Conservation (phyloP, 2,888 invertebrate genomes). For the Dryomyza anilis region DNA sequence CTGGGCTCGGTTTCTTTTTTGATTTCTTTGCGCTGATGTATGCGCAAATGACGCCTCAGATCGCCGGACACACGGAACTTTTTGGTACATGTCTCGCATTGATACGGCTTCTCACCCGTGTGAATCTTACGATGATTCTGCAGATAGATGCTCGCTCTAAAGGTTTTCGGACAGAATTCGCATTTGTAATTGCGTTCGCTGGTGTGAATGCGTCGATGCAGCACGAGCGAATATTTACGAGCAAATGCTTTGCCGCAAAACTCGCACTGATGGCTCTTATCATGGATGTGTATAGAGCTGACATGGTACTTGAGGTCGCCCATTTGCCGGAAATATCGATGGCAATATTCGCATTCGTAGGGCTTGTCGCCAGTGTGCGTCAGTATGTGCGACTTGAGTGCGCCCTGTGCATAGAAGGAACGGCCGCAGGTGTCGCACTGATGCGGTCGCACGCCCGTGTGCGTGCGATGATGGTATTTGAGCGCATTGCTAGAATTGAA, state of each 20-base stretch:
- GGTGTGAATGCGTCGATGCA: conserved; percentile 85
- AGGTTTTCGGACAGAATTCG: conserved; percentile 81
- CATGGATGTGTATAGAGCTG: conserved; percentile 79
- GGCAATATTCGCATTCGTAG: conserved; percentile 78
- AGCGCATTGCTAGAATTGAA: conserved; percentile 84
- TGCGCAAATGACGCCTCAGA: conserved; percentile 78
- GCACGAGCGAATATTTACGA: conserved; percentile 80
- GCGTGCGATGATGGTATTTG: conserved; percentile 81
- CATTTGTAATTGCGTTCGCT: conserved; percentile 87
- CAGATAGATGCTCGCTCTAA: conserved; percentile 84
- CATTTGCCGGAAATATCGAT: conserved; percentile 82
- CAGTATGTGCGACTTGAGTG: conserved; percentile 80
- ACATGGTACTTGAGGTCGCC: conserved; percentile 87
- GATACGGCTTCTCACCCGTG: conserved; percentile 81
- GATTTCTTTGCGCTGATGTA: conserved; percentile 65
- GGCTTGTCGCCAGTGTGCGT: conserved; percentile 86
- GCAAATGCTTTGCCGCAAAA: conserved; percentile 89
- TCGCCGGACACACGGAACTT: conserved; percentile 83
- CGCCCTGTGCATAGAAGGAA: conserved; percentile 81
- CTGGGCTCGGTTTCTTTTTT: conserved; percentile 27
- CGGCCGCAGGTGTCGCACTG: conserved; percentile 81
- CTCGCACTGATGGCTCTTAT: conserved; percentile 85
- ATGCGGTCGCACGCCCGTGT: conserved; percentile 77
- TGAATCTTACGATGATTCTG: conserved; percentile 84
- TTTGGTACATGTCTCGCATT: conserved; percentile 77